These are phyloP conservation scores for Coilia nasus DNA, from an alignment of 2,797 vertebrate genomes.

Conservation along the genomic window DNA sequence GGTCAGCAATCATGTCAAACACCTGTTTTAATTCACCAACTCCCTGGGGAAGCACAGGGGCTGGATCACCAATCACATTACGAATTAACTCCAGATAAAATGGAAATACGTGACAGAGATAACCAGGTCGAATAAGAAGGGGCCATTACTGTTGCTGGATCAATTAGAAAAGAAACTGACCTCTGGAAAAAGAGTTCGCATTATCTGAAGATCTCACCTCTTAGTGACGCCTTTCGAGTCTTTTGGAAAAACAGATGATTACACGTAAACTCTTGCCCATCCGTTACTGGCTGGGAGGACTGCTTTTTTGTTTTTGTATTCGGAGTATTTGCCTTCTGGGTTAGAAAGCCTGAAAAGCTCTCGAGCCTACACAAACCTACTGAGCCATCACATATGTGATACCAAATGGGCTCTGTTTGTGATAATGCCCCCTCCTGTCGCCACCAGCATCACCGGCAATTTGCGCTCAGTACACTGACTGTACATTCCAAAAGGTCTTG, in stretches of 20 bases:
- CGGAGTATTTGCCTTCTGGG: conserved; percentile 67
- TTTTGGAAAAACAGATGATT: conserved; percentile 74
- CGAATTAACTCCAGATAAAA: conserved; percentile 2
- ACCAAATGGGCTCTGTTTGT: conserved; percentile 1
- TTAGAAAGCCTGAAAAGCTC: conserved; percentile 47
- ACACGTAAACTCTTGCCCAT: conserved; percentile 76
- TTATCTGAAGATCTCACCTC: conserved; percentile 58
- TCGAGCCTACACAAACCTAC: not conserved
- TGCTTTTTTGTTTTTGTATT: not conserved
- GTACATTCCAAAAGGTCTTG: conserved; percentile 22
- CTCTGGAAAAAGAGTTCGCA: conserved; percentile 53
- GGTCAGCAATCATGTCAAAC: conserved; percentile 80
- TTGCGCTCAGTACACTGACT: not conserved
- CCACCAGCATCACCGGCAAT: not conserved
- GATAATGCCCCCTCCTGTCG: conserved; percentile 3
- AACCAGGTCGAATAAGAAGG: not conserved
- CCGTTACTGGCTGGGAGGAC: conserved; percentile 76
- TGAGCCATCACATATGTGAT: conserved; percentile 19
- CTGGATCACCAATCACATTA: not conserved
- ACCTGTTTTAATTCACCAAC: conserved; percentile 70
- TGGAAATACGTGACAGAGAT: not conserved
- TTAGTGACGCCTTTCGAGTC: conserved; percentile 72
- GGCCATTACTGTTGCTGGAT: conserved; percentile 34
- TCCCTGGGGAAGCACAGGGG: conserved; percentile 53
- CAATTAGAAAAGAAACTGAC: conserved; percentile 49